Evolutionary conservation across 2,797 vertebrate genomes (phyloP).

Genomic region (Agapornis canus): DNA sequence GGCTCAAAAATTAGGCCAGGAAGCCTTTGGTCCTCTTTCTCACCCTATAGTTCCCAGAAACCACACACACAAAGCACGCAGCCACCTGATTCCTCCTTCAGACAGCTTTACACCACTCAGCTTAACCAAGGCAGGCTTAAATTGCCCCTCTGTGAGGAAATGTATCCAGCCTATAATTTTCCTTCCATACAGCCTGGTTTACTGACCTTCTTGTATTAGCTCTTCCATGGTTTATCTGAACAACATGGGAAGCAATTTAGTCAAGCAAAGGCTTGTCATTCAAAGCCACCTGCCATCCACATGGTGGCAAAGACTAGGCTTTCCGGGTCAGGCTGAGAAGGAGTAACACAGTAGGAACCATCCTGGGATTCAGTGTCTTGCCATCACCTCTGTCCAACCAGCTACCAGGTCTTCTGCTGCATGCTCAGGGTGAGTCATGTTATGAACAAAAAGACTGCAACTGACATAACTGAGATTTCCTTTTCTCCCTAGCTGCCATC

Average conservation of each 20-base stretch:
- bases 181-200: not conserved
- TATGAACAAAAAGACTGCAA: rapidly evolving
- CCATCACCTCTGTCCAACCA: not conserved
- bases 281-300: not conserved
- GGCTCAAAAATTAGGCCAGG: not conserved
- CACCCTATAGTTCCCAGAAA: not conserved
- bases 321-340: not conserved
- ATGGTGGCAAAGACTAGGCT: not conserved
- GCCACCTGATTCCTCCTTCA: not conserved
- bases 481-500: not conserved
- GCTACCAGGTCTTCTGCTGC: not conserved
- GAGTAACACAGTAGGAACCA: rapidly evolving
- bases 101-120: not conserved
- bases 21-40: not conserved
- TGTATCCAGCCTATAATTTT: not conserved
- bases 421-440: rapidly evolving
- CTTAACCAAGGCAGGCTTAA: not conserved
- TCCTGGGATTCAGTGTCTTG: not conserved
- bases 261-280: not conserved
- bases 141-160: not conserved
- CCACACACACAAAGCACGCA: not conserved
- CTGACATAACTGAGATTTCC: not conserved
- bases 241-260: not conserved
- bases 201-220: not conserved
- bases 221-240: not conserved